Conservation (phyloP, 2,888 invertebrate species). For the Aquatica leii region DNA sequence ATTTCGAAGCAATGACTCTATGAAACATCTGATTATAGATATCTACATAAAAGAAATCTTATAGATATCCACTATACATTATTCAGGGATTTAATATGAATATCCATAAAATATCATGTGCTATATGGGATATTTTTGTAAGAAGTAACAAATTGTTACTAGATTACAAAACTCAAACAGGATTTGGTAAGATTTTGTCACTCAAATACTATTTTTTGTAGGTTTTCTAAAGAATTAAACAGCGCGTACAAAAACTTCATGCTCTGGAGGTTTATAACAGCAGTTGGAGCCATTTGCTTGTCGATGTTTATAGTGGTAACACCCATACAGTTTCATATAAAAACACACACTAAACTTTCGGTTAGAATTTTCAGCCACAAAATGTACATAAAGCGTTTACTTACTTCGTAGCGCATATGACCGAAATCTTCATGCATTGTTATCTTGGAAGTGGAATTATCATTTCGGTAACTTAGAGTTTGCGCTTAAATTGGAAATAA, state of each 20-base stretch:
- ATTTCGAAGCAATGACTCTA: too few species aligned
- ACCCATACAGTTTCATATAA: too few species aligned
- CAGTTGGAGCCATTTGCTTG: background rate
- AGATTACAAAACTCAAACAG: background rate
- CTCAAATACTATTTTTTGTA: too few species aligned
- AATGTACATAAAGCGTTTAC: too few species aligned
- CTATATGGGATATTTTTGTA: too few species aligned
- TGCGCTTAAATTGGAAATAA: background rate
- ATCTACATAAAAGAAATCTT: too few species aligned
- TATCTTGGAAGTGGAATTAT: background rate
- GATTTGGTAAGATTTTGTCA: background rate
- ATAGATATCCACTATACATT: too few species aligned
- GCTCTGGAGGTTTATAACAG: background rate
- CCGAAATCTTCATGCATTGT: background rate
- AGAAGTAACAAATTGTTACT: background rate
- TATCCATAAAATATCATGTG: too few species aligned
- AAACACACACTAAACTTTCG: too few species aligned
- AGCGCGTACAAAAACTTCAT: background rate
- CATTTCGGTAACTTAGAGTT: background rate
- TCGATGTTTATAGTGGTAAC: background rate
- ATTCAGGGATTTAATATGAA: too few species aligned
- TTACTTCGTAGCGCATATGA: background rate
- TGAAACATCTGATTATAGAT: too few species aligned
- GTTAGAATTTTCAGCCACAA: too few species aligned
- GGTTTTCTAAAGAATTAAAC: background rate